Conservation (phyloP, 2,888 invertebrate genomes). For the Ectemnius cavifrons region DNA sequence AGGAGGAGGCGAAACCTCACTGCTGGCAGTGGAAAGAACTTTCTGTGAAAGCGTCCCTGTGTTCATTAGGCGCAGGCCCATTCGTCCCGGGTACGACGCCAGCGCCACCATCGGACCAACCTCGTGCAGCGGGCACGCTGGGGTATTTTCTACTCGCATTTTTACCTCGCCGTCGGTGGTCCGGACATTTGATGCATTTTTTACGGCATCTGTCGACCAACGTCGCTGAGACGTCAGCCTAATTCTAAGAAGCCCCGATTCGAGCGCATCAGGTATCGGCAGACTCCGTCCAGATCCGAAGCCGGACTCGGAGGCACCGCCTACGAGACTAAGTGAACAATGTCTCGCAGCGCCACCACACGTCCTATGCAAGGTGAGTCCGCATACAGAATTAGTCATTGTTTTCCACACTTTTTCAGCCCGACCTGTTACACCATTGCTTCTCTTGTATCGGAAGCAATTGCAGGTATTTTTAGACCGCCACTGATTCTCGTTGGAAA, state of each 20-base stretch:
- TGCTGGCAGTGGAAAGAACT: constrained; percentile 31
- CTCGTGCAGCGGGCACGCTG: constrained; percentile 14
- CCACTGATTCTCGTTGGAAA: constrained; percentile 54
- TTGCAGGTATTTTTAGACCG: not conserved
- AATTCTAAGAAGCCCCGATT: constrained; percentile 35
- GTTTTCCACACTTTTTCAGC: not conserved
- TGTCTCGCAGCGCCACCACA: constrained; percentile 76
- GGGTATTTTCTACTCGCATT: constrained; percentile 55
- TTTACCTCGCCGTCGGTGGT: constrained; percentile 44
- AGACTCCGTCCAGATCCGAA: constrained; percentile 65
- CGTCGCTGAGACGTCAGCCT: constrained; percentile 26
- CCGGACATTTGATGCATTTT: constrained; percentile 57
- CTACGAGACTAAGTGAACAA: constrained; percentile 62
- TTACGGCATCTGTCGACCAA: constrained; percentile 42
- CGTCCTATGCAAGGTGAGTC: constrained; percentile 74
- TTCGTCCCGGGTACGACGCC: too few relatives aligned
- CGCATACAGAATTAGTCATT: not conserved
- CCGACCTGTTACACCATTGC: not conserved
- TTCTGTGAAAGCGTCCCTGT: not conserved
- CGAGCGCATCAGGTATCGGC: constrained; percentile 60
- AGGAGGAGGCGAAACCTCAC: not conserved
- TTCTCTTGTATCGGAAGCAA: not conserved
- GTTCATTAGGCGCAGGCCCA: too few relatives aligned
- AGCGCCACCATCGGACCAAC: constrained; percentile 12
- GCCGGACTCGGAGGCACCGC: constrained; percentile 51